phyloP scores from a whole-genome alignment of 2,797 vertebrate genomes.

The Hirundo rustica region DNA sequence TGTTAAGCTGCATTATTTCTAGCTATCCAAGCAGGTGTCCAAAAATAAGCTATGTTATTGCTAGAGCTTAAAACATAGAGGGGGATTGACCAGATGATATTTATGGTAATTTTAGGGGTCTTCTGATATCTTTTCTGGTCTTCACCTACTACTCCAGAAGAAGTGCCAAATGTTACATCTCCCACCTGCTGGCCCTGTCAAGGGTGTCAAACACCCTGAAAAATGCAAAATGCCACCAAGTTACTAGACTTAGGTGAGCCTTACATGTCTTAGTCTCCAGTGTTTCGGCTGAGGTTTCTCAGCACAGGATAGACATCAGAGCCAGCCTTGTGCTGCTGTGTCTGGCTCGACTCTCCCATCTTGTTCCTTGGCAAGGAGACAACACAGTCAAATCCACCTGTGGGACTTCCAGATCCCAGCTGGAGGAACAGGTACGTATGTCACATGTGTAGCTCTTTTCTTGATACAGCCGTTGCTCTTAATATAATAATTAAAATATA shows the following conservation, averaged over 20 bases:
- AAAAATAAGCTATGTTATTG: neutral
- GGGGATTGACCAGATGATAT: neutral
- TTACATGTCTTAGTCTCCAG: neutral
- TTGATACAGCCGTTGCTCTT: neutral
- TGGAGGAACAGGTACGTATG: neutral
- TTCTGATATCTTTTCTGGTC: neutral
- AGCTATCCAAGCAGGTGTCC: neutral
- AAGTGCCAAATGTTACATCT: fast-evolving
- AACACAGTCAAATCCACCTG: neutral
- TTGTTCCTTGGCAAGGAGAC: neutral
- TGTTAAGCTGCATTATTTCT: neutral
- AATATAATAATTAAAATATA: neutral
- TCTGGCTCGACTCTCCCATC: neutral
- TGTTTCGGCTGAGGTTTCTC: neutral
- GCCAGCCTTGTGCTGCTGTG: neutral
- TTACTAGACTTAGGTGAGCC: neutral
- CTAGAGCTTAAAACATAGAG: neutral
- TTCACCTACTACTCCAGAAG: neutral
- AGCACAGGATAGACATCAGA: neutral
- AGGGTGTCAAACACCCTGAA: neutral
- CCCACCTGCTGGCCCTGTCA: neutral
- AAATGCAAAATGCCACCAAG: neutral
- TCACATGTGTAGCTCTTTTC: neutral
- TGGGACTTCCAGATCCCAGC: neutral
- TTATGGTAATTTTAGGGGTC: neutral